Conservation (phyloP, 2,797 vertebrate species). For the Microcaecilia unicolor region DNA sequence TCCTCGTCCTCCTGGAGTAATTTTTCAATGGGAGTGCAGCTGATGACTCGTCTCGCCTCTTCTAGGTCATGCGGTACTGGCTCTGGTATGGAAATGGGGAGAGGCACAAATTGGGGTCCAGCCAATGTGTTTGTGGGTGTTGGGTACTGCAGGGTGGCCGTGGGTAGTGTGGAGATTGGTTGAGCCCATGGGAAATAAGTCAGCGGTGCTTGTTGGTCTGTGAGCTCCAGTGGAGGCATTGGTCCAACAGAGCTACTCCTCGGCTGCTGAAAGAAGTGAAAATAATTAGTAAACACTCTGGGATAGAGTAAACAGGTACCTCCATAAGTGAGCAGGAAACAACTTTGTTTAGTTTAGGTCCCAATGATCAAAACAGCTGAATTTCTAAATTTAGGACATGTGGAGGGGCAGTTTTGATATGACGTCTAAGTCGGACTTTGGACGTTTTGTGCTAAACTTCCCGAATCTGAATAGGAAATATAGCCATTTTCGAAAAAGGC, state of each 20-base stretch:
- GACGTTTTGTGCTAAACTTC: too few relatives aligned
- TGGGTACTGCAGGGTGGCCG: conserved; percentile 51
- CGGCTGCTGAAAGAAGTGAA: conserved; percentile 51
- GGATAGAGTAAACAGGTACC: too few relatives aligned
- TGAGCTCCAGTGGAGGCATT: conserved; percentile 72
- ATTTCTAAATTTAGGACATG: too few relatives aligned
- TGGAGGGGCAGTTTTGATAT: too few relatives aligned
- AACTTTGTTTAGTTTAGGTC: too few relatives aligned
- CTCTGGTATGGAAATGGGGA: conserved; percentile 58
- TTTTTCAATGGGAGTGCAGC: conserved; percentile 66
- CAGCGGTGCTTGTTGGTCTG: conserved; percentile 65
- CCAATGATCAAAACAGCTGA: too few relatives aligned
- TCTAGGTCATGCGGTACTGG: conserved; percentile 61
- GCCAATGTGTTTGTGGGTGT: conserved; percentile 51
- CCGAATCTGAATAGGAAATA: too few relatives aligned
- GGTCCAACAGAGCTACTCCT: conserved; percentile 44
- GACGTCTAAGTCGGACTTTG: too few relatives aligned
- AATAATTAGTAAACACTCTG: too few relatives aligned
- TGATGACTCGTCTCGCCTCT: conserved; percentile 49
- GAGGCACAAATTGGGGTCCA: conserved; percentile 63
- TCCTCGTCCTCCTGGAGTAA: conserved; percentile 73
- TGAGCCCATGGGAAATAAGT: conserved; percentile 85
- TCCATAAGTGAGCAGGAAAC: too few relatives aligned
- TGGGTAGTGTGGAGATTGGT: conserved; percentile 65
- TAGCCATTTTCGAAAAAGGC: too few relatives aligned